Evolutionary conservation across 2,113 vertebrate species (phyloP).

Genomic region (Crypturellus undulatus): DNA sequence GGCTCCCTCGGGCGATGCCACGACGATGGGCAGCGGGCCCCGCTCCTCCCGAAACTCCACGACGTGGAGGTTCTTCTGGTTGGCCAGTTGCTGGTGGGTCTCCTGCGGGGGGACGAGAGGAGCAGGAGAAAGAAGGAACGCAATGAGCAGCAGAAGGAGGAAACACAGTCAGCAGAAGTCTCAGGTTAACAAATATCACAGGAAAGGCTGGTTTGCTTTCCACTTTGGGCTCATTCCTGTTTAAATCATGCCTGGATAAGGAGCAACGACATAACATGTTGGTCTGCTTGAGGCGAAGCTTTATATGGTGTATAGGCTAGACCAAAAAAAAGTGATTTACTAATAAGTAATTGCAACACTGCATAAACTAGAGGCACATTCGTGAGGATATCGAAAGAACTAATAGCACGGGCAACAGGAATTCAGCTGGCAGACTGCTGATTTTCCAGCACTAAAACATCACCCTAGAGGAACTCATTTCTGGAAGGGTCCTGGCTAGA

Average conservation of each 20-base stretch:
- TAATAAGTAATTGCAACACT: background rate
- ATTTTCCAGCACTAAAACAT: no score
- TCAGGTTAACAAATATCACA: background rate
- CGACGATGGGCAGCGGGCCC: conserved; percentile 87
- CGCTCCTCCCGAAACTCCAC: conserved; percentile 88
- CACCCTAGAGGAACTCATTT: background rate
- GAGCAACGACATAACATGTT: background rate
- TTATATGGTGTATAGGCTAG: fast-evolving
- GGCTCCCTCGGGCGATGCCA: conserved; percentile 79
- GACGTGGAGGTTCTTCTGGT: conserved; percentile 88
- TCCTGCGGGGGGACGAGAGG: conserved; percentile 72
- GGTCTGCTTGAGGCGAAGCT: background rate
- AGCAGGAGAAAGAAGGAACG: background rate
- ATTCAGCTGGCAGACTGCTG: background rate
- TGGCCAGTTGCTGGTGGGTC: conserved; percentile 87
- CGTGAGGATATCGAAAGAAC: background rate
- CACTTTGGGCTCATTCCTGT: background rate
- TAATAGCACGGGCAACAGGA: background rate
- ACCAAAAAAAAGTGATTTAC: background rate
- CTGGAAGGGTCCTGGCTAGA: background rate
- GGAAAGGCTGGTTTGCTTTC: background rate
- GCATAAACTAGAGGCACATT: background rate
- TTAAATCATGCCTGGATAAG: background rate
- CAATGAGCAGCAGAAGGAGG: background rate
- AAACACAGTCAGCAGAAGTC: background rate